Percentiles rank a stretch among this genome's conserved stretches.
These are phyloP conservation scores for Phrynocephalus guinanensis DNA, from an alignment of 2,797 vertebrate genomes.

Conservation along the genomic window DNA sequence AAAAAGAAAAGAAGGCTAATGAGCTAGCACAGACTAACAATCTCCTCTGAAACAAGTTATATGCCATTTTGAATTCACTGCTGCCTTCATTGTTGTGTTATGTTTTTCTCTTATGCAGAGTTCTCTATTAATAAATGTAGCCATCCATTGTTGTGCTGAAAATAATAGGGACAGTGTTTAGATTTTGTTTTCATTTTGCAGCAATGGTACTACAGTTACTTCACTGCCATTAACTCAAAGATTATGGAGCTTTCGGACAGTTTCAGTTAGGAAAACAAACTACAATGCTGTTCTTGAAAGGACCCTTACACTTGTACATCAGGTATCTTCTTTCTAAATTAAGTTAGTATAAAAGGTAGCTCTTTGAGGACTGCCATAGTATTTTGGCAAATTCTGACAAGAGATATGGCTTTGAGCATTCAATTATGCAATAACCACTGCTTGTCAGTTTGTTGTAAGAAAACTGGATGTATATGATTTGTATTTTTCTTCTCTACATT, in stretches of 20 bases:
- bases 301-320: not conserved
- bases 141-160: not conserved
- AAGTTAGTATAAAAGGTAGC: not conserved
- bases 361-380: not conserved
- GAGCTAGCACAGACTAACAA: too few species aligned
- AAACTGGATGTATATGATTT: not conserved
- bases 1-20: too few species aligned
- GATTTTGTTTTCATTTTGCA: not conserved
- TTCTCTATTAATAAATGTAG: not conserved
- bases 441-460: not conserved
- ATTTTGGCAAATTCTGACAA: not conserved
- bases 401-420: not conserved
- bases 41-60: too few species aligned
- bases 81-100: not conserved
- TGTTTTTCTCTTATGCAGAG: too few species aligned
- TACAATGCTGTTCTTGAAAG: not conserved
- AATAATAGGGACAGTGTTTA: not conserved
- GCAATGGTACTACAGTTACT: not conserved
- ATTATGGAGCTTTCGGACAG: not conserved
- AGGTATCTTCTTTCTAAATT: not conserved
- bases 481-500: not conserved
- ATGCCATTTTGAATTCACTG: not conserved
- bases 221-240: too few species aligned
- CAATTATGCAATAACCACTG: not conserved
- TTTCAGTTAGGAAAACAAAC: not conserved